Evolutionary conservation across 2,113 vertebrate species (phyloP).

Genomic region (Carollia perspicillata): DNA sequence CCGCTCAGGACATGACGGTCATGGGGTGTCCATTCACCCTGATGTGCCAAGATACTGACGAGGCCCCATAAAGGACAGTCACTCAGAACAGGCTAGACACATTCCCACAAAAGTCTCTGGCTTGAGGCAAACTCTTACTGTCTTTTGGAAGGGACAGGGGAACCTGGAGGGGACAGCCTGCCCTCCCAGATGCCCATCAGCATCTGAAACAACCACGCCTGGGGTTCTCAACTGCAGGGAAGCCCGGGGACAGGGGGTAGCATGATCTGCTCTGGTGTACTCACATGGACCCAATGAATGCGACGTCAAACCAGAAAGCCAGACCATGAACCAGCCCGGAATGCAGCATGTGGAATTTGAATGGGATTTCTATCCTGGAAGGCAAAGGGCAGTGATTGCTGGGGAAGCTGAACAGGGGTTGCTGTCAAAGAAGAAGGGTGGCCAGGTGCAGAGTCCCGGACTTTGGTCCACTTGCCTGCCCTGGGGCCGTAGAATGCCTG

Average conservation of each 20-base stretch:
- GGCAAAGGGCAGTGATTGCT: background rate
- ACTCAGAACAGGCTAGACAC: background rate
- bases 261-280: constrained; percentile 49
- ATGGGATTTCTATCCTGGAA: constrained; percentile 95
- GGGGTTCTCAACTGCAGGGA: background rate
- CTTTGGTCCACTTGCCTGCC: background rate
- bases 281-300: constrained; percentile 94
- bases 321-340: constrained; percentile 94
- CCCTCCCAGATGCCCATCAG: background rate
- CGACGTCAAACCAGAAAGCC: constrained; percentile 97
- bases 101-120: background rate
- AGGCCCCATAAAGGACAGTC: background rate
- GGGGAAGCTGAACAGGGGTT: background rate
- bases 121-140: background rate
- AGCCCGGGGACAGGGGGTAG: background rate
- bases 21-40: background rate
- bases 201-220: background rate
- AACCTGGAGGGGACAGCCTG: background rate
- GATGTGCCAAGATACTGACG: background rate
- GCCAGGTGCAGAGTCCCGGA: background rate
- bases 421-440: background rate
- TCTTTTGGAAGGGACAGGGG: background rate
- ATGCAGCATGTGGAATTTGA: constrained; percentile 97
- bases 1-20: background rate
- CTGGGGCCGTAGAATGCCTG: background rate